A percentile compares a stretch with the other conserved stretches of the same genome.
These are phyloP conservation scores for Homalodisca vitripennis DNA, from an alignment of 1,140 invertebrate species.

Conservation along the genomic window DNA sequence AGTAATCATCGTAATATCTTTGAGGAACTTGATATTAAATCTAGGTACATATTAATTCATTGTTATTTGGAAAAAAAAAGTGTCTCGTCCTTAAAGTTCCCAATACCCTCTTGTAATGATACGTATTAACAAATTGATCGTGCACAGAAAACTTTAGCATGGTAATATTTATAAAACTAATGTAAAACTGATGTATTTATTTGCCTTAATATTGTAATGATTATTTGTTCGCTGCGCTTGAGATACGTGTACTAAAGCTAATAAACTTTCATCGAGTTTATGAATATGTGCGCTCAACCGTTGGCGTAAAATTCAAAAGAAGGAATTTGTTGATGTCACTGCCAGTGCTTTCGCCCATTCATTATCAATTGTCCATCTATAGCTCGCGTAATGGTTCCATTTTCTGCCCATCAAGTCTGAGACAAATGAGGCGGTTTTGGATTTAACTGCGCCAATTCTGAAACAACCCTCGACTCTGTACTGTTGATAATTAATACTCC, in stretches of 20 bases:
- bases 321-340: not conserved
- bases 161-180: not conserved
- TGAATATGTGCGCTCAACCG: not conserved
- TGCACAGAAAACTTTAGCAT: not conserved
- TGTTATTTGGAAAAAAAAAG: no score
- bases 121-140: no score
- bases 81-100: no score
- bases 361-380: not conserved
- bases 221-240: not conserved
- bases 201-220: not conserved
- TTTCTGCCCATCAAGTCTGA: not conserved
- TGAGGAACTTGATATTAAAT: no score
- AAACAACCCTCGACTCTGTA: not conserved
- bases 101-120: no score
- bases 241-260: not conserved
- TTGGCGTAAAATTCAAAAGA: not conserved
- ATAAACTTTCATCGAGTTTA: not conserved
- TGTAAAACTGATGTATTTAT: not conserved
- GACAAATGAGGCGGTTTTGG: not conserved
- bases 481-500: not conserved
- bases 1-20: no score
- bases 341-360: not conserved
- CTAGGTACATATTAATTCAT: no score
- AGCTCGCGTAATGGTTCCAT: not conserved
- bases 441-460: not conserved